A percentile compares a stretch with the other conserved stretches of the same genome.
phyloP scores from a whole-genome alignment of 2,888 invertebrate species.

The Nineta flava region DNA sequence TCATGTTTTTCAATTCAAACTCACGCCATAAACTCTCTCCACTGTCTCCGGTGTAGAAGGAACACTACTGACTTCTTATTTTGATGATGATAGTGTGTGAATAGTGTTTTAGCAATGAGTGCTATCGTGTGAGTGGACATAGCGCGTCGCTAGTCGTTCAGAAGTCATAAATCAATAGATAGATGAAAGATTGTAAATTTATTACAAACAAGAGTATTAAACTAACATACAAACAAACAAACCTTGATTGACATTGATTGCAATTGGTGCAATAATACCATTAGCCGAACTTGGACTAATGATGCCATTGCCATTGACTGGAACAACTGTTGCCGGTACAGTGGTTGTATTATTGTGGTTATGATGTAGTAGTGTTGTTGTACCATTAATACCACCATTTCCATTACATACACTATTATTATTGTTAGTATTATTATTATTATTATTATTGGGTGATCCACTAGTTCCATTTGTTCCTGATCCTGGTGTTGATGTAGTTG shows the following conservation, averaged over 20 bases:
- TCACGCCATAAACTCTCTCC: no score
- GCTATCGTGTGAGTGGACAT: no score
- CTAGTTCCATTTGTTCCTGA: no score
- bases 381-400: background rate
- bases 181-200: background rate
- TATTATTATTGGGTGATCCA: no score
- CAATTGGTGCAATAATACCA: slow-evolving; percentile 6
- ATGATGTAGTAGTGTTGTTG: background rate
- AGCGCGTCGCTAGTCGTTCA: no score
- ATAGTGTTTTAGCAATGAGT: no score
- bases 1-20: no score
- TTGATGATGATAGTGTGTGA: no score
- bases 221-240: background rate
- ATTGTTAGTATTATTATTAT: no score
- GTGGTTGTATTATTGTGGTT: slow-evolving; percentile 1
- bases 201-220: background rate
- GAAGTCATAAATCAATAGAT: background rate
- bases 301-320: slow-evolving; percentile 1
- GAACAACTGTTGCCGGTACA: background rate
- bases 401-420: background rate
- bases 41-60: no score
- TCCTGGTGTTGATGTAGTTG: background rate
- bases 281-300: background rate
- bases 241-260: slow-evolving; percentile 6
- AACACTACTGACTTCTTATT: no score